Evolutionary conservation across 2,888 invertebrate genomes (phyloP), one percentile per base, ranked within the genome.

Genomic region (Netelia melanura): DNA sequence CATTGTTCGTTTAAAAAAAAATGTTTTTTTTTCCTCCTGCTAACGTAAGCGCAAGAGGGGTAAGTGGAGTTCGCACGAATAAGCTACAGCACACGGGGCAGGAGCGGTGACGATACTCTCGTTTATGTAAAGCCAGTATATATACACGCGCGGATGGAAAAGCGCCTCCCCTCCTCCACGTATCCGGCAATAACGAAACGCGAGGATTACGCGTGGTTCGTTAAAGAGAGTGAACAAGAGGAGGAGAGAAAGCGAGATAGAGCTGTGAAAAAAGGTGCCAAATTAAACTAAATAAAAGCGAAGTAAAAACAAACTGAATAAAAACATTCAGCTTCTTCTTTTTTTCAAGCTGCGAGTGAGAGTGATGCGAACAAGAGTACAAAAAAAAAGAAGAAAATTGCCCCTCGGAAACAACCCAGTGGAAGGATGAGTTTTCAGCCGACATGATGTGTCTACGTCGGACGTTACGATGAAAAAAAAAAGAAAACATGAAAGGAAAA

Each of bases 251-350:
- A 14, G 43, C 5, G 21, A 3, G 54, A 25, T 61, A 56, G 38
- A 3, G 30, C 30, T 30, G 30, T 5, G 30, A 30, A 30, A 44
- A 44, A 61, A 44, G 64, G 43, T 9, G 21, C n/a, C 25, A n/a
- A 61, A 72, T 14, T 62, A 25, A 43, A 61, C 14, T 25, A 30
- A 52, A 23, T 23, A 14, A 48, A 14, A 48, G 14, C 10, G 17
- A 17, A 2, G 14, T 48, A 25, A 54, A 38, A 10, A 76, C 70
- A 82, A 84, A 81, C 17, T 48, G 74, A 86, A 85, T 79, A 81
- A 86, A 85, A 86, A 71, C 79, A 65, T 86, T 81, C 82, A 52
- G 78, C 76, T 81, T 75, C 77, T 17, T 17, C 71, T 81, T 76
- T 80, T 54, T 84, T 76, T 75, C 48, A 75, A 70, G 61, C 72